Evolutionary conservation across 2,797 vertebrate genomes (phyloP).

Genomic region (Ambastaia sidthimunki): DNA sequence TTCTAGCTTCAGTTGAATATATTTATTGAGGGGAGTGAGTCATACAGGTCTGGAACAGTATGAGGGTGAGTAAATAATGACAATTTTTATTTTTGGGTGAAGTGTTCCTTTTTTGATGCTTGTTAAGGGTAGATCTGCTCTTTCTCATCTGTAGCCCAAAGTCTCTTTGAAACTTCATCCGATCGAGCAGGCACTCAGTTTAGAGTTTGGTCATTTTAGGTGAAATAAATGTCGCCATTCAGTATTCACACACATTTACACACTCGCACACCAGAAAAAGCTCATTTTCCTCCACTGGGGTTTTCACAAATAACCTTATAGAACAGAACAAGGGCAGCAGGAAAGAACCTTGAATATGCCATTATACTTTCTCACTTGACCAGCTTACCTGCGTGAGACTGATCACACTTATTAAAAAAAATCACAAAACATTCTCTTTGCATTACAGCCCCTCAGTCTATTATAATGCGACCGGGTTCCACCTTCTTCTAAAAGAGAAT

Average conservation of each 20-base stretch:
- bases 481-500: conserved; percentile 16
- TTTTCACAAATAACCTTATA: conserved; percentile 45
- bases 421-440: not conserved
- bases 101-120: not conserved
- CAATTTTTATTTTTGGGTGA: not conserved
- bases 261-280: conserved; percentile 4
- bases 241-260: conserved; percentile 9
- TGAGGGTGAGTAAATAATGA: too few species aligned
- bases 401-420: conserved; percentile 44
- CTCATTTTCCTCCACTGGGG: conserved; percentile 16
- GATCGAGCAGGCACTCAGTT: not conserved
- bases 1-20: not conserved
- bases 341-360: conserved; percentile 37
- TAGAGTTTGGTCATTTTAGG: conserved; percentile 32
- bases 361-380: conserved; percentile 47
- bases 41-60: not conserved
- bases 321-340: conserved; percentile 4
- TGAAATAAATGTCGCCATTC: conserved; percentile 27
- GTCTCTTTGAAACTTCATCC: not conserved
- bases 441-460: not conserved
- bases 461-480: conserved; percentile 7
- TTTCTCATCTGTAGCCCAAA: not conserved
- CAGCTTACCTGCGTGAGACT: conserved; percentile 18
- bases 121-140: not conserved
- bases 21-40: not conserved